phyloP scores from a whole-genome alignment of 2,888 invertebrate species.

The Leuctra nigra region DNA sequence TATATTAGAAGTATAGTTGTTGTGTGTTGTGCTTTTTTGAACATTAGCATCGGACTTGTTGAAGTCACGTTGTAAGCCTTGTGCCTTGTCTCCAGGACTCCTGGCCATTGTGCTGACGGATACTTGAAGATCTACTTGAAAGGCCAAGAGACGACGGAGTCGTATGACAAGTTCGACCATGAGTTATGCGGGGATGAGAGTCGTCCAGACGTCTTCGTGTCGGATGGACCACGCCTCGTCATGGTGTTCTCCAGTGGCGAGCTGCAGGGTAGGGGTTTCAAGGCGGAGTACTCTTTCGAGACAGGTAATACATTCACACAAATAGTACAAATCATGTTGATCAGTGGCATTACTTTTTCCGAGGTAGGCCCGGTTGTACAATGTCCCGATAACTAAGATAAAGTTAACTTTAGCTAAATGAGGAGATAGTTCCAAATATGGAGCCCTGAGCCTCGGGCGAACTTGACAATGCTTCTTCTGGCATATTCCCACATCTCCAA shows the following conservation, averaged over 20 bases:
- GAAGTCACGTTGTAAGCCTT: no score
- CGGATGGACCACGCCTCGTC: constrained; percentile 87
- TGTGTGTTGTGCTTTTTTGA: not conserved
- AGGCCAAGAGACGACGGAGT: constrained; percentile 87
- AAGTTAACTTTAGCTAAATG: no score
- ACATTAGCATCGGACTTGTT: not conserved
- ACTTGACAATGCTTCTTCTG: no score
- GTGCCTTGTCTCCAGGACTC: no score
- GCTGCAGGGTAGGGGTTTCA: constrained; percentile 83
- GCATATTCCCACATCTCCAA: no score
- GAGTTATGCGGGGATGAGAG: constrained; percentile 80
- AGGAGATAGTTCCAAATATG: no score
- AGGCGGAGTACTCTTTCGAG: constrained; percentile 79
- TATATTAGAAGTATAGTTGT: not conserved
- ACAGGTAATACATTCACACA: no score
- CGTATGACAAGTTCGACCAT: constrained; percentile 89
- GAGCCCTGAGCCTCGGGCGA: no score
- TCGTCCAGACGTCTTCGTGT: constrained; percentile 73
- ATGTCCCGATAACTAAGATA: no score
- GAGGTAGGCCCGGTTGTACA: no score
- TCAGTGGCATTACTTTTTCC: no score
- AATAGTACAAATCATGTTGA: no score
- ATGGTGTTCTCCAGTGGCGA: constrained; percentile 95
- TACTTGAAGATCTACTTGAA: constrained; percentile 86
- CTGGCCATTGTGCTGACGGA: constrained; percentile 73